Base-by-base conservation (phyloP, 2,113 vertebrate species). In the Microtus oregoni region DNA sequence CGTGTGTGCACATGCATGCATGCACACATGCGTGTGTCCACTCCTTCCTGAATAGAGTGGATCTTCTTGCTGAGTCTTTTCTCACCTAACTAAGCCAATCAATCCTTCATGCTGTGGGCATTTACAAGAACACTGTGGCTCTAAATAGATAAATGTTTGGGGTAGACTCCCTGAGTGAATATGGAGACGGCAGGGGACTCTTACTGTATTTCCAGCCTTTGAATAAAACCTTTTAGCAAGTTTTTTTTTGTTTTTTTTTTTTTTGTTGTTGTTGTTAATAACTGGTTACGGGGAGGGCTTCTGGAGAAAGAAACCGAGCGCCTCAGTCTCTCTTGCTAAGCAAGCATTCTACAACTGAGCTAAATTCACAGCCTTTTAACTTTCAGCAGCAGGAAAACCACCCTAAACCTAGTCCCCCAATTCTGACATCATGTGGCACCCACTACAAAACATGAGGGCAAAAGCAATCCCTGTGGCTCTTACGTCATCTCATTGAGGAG, bases 351-450 rank as follows among this genome's bases (percentile, higher is more conserved):
- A 75, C 24, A n/a, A 89, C 68, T 85, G 82, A 85, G 26, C 61
- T 85, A 30, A 67, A 44, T 32, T 63, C 38, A 28, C 82, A 85
- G 28, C 61, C 38, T 75, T 92, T 86, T 55, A 78, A 26, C n/a
- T 73, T 94, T 96, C 67, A 87, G 75, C 38, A 35, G 52, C 61
- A 87, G 75, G 65, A 82, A 96, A 92, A 35, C 4, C 17, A 32
- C 38, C 44, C 63, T 50, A 41, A 88, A 63, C 24, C 30, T 35
- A 47, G 63, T 86, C 55, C 82, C 41, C 30, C 85, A 78, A 94
- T 75, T 68, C 24, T 92, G 77, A 22, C 68, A 88, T 68, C 26
- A 65, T 65, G 44, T 73, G 15, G 35, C 22, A 15, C 83, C 67
- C 79, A 73, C 35, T 79, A 73, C 35, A 95, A 95, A 95, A n/a